These are phyloP conservation scores for Camponotus floridanus DNA, from an alignment of 1,140 invertebrate genomes.

Conservation along the genomic window DNA sequence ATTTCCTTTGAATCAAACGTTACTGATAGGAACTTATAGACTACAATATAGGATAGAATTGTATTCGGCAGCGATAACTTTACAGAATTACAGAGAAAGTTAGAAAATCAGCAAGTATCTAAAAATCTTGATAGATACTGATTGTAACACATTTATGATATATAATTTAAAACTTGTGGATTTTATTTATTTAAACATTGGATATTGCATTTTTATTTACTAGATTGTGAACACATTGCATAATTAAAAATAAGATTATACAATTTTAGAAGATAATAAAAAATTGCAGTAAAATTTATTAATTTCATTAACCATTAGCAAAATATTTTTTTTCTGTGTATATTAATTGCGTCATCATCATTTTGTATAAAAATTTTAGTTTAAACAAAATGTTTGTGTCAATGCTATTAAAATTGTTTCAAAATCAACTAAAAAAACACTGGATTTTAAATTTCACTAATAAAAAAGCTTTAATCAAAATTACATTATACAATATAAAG, in stretches of 20 bases:
- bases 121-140: not conserved
- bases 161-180: not conserved
- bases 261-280: not conserved
- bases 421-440: not conserved
- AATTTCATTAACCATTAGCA: not conserved
- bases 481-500: not conserved
- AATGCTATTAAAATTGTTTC: not conserved
- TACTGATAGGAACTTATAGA: slow-evolving; percentile 28
- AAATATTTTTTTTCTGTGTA: not conserved
- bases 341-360: slow-evolving; percentile 8
- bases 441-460: not conserved
- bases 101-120: not conserved
- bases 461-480: slow-evolving; percentile 1
- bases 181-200: not conserved
- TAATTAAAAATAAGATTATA: not conserved
- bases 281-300: slow-evolving; percentile 2
- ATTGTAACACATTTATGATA: not conserved
- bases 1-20: slow-evolving; percentile 28
- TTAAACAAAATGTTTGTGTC: slow-evolving; percentile 3
- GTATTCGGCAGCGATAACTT: slow-evolving; percentile 10
- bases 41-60: slow-evolving; percentile 14
- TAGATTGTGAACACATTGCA: not conserved
- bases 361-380: slow-evolving; percentile 13
- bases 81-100: not conserved
- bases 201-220: not conserved